Conservation (phyloP, 2,113 vertebrate species). For the Pangasianodon hypophthalmus region DNA sequence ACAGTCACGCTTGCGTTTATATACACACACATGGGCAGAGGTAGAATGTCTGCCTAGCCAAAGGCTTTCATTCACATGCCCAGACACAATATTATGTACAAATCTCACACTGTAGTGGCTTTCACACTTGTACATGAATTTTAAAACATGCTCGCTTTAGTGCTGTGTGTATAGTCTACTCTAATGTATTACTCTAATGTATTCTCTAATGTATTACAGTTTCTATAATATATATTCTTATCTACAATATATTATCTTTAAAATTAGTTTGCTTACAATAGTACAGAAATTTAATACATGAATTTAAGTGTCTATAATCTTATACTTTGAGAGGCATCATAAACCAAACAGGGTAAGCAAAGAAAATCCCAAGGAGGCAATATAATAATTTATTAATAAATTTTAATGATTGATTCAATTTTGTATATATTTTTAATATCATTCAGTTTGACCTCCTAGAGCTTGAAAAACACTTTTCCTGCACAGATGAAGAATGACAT, state of each 20-base stretch:
- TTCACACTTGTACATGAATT: constrained; percentile 3
- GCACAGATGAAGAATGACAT: neutral
- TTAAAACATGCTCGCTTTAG: neutral
- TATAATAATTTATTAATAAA: neutral
- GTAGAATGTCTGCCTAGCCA: constrained; percentile 29
- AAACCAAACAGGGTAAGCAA: neutral
- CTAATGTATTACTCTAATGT: too few species aligned
- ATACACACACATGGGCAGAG: constrained; percentile 42
- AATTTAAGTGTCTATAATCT: neutral
- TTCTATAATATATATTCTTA: neutral
- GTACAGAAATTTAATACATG: neutral
- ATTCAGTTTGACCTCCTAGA: neutral
- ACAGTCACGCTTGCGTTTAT: constrained; percentile 42
- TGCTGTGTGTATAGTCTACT: neutral
- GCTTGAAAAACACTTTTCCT: neutral
- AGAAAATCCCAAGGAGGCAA: neutral
- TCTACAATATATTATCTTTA: neutral
- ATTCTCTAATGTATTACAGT: too few species aligned
- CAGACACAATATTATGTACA: constrained; percentile 33
- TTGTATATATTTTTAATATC: neutral
- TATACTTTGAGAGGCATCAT: neutral
- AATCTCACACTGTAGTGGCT: constrained; percentile 20
- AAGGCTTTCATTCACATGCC: constrained; percentile 32
- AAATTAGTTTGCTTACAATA: neutral
- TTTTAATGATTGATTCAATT: neutral